These are phyloP conservation scores for Siniperca knerii DNA, from an alignment of 2,113 vertebrate genomes.

Conservation along the genomic window DNA sequence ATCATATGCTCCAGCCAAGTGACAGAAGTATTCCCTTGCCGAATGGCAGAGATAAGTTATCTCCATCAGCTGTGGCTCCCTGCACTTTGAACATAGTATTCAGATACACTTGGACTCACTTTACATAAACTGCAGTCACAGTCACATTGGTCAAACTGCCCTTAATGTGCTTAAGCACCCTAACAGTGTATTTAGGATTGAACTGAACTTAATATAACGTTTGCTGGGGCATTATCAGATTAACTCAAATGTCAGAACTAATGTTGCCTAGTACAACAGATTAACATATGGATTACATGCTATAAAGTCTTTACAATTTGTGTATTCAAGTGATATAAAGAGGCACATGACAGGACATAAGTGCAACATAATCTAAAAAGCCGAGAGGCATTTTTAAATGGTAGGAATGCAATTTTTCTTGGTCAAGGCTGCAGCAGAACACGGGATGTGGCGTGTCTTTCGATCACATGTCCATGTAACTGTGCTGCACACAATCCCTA, in stretches of 20 bases:
- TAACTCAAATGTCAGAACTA: slow-evolving; percentile 45
- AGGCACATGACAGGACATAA: slow-evolving; percentile 58
- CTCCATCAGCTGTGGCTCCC: slow-evolving; percentile 57
- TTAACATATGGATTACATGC: slow-evolving; percentile 57
- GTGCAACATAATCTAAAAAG: slow-evolving; percentile 46
- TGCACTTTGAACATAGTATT: slow-evolving; percentile 67
- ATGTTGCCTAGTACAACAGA: slow-evolving; percentile 33
- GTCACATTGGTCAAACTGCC: slow-evolving; percentile 33
- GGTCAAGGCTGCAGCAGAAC: slow-evolving; percentile 49
- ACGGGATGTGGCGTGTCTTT: slow-evolving; percentile 29
- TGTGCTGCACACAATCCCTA: slow-evolving; percentile 21
- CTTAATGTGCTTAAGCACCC: slow-evolving; percentile 50
- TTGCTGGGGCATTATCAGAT: slow-evolving; percentile 48
- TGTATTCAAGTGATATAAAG: slow-evolving; percentile 32
- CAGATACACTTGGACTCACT: slow-evolving; percentile 66
- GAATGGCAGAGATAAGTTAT: slow-evolving; percentile 62
- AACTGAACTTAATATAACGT: slow-evolving; percentile 43
- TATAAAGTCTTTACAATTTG: slow-evolving; percentile 38
- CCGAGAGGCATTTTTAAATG: slow-evolving; percentile 48
- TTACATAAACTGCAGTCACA: slow-evolving; percentile 45
- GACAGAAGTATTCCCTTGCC: slow-evolving; percentile 67
- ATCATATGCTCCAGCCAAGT: slow-evolving; percentile 65
- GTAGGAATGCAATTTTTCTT: slow-evolving; percentile 57
- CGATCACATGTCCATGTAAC: slow-evolving; percentile 58
- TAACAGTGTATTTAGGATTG: slow-evolving; percentile 35